phyloP scores from a whole-genome alignment of 2,113 vertebrate species.

The Catharus fuscescens region DNA sequence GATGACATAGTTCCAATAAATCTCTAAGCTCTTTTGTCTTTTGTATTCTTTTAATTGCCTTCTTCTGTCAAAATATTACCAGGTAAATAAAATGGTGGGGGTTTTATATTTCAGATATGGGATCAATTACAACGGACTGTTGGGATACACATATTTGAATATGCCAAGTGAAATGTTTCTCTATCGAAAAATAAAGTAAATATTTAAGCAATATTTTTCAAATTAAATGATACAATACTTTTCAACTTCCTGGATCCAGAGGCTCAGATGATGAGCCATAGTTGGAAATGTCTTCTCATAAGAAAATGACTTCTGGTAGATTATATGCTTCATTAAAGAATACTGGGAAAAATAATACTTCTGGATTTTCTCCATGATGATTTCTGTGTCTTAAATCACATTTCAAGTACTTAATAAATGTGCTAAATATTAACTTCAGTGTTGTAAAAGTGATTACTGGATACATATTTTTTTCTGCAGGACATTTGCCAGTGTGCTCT shows the following conservation, averaged over 20 bases:
- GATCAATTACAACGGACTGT: not conserved
- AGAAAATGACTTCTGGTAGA: not conserved
- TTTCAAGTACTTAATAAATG: not conserved
- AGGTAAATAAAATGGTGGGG: not conserved
- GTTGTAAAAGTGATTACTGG: not conserved
- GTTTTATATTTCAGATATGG: not conserved
- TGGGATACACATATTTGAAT: not conserved
- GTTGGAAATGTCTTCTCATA: not conserved
- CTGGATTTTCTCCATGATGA: not conserved
- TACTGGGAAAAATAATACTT: not conserved
- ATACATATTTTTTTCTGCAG: not conserved
- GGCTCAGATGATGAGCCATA: not conserved
- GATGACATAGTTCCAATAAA: not conserved
- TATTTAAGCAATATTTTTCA: not conserved
- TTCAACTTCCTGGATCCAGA: not conserved
- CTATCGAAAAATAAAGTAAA: not conserved
- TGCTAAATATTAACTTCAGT: not conserved
- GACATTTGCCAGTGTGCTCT: not conserved
- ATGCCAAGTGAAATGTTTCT: not conserved
- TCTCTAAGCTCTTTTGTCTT: not conserved
- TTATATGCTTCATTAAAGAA: not conserved
- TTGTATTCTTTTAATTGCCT: not conserved
- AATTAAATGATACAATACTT: not conserved
- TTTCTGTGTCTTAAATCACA: constrained; percentile 12
- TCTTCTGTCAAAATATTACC: not conserved